phyloP scores from a whole-genome alignment of 1,140 invertebrate genomes.

The Drosophila kepulauana region DNA sequence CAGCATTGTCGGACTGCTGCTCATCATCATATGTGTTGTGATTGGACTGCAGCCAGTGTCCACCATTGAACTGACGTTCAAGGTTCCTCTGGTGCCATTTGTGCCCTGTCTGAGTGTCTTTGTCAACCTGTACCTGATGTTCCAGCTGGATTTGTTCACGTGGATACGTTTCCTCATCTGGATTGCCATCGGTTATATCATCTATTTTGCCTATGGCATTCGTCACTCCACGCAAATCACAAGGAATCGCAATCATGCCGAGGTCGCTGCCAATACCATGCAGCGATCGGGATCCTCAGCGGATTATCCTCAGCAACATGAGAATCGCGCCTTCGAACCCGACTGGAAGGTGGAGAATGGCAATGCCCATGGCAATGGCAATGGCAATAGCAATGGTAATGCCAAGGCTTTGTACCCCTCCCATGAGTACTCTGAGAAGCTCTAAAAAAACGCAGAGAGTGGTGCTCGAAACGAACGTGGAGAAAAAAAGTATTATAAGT shows the following conservation, averaged over 20 bases:
- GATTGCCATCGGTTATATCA: conserved; percentile 90
- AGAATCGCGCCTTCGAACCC: conserved; percentile 74
- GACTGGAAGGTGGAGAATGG: conserved; percentile 75
- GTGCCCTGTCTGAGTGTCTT: conserved; percentile 93
- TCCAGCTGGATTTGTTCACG: conserved; percentile 92
- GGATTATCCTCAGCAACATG: conserved; percentile 55
- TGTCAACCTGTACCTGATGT: conserved; percentile 95
- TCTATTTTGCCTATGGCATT: conserved; percentile 88
- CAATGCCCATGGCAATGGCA: conserved; percentile 48
- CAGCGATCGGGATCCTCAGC: not conserved
- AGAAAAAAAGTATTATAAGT: conserved; percentile 44
- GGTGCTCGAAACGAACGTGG: not conserved
- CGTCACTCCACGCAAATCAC: conserved; percentile 85
- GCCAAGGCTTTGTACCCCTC: not conserved
- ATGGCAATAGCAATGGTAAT: conserved; percentile 57
- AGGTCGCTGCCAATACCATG: conserved; percentile 59
- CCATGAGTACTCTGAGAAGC: conserved; percentile 64
- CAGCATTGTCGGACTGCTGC: conserved; percentile 60
- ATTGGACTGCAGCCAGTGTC: conserved; percentile 79
- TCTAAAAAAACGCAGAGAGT: conserved; percentile 25
- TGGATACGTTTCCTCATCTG: conserved; percentile 95
- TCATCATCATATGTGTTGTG: conserved; percentile 69
- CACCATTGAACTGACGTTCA: conserved; percentile 81
- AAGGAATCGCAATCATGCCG: conserved; percentile 63
- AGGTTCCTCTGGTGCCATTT: conserved; percentile 94